These are phyloP conservation scores for Caenorhabditis afra DNA, from an alignment of 2,888 invertebrate species.

Conservation along the genomic window DNA sequence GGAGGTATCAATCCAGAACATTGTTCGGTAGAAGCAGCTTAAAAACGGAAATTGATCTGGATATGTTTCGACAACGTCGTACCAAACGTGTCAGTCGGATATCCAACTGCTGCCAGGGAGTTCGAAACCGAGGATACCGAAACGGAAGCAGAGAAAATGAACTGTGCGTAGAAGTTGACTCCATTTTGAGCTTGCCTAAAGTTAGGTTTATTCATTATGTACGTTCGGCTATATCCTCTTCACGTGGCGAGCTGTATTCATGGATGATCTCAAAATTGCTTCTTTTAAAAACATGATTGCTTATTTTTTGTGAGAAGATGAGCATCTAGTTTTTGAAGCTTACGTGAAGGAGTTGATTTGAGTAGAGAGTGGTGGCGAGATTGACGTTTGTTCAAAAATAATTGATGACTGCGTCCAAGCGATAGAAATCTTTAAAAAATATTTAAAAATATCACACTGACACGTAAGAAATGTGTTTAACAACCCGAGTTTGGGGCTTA, in stretches of 20 bases:
- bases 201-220: too few relatives aligned
- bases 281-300: too few relatives aligned
- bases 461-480: neutral
- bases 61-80: too few relatives aligned
- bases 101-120: constrained; percentile 26
- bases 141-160: constrained; percentile 28
- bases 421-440: too few relatives aligned
- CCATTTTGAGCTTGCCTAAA: constrained; percentile 41
- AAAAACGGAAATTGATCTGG: neutral
- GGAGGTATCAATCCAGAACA: constrained; percentile 39
- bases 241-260: too few relatives aligned
- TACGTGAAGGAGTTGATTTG: constrained; percentile 51
- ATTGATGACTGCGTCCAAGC: too few relatives aligned
- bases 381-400: too few relatives aligned
- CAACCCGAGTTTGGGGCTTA: constrained; percentile 1
- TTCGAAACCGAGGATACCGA: constrained; percentile 8
- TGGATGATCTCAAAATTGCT: too few relatives aligned
- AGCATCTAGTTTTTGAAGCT: too few relatives aligned
- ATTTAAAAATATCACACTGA: too few relatives aligned
- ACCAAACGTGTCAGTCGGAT: constrained; percentile 33
- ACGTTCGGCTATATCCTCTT: too few relatives aligned
- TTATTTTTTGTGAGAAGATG: too few relatives aligned
- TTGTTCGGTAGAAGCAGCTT: constrained; percentile 46
- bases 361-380: constrained; percentile 20
- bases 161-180: constrained; percentile 48